A percentile compares a stretch with the other conserved stretches of the same genome.
Evolutionary conservation across 2,888 invertebrate species (phyloP).

Genomic region (Tortrix viridana): DNA sequence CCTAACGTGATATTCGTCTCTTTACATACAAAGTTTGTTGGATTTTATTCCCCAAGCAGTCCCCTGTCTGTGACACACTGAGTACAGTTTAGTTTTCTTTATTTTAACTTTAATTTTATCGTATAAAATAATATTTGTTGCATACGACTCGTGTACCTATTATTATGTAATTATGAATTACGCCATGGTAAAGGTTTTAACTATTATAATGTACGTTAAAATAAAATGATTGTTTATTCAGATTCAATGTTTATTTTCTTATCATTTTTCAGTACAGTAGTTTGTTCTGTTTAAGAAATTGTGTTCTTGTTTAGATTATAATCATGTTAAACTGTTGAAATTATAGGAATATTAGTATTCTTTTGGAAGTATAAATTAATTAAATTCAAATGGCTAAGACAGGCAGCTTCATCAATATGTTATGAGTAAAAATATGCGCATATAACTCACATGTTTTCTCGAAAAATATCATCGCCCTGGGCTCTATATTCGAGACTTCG

Average conservation of each 20-base stretch:
- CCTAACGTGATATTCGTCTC: too few species aligned
- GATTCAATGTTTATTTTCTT: slow-evolving; percentile 61
- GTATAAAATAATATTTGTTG: slow-evolving; percentile 5
- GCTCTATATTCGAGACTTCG: too few species aligned
- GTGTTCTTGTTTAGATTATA: slow-evolving; percentile 15
- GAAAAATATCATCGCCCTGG: too few species aligned
- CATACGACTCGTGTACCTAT: slow-evolving; percentile 12
- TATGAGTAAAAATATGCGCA: too few species aligned
- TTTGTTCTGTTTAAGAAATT: slow-evolving; percentile 32
- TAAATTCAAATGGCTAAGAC: too few species aligned
- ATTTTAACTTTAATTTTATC: slow-evolving; percentile 7
- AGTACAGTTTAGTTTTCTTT: not conserved
- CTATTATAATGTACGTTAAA: slow-evolving; percentile 35
- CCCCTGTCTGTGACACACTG: not conserved
- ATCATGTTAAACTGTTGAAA: slow-evolving; percentile 11
- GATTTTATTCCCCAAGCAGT: too few species aligned
- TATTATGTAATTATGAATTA: slow-evolving; percentile 31
- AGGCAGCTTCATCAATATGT: too few species aligned
- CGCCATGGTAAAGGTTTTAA: slow-evolving; percentile 39
- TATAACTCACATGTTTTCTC: too few species aligned
- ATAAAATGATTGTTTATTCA: slow-evolving; percentile 38
- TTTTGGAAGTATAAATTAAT: too few species aligned
- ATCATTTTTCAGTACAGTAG: slow-evolving; percentile 54
- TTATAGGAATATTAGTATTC: slow-evolving; percentile 3
- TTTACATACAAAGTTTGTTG: too few species aligned